Base-by-base conservation (phyloP, 2,888 invertebrate genomes). In the Lasioglossum pauxillum region DNA sequence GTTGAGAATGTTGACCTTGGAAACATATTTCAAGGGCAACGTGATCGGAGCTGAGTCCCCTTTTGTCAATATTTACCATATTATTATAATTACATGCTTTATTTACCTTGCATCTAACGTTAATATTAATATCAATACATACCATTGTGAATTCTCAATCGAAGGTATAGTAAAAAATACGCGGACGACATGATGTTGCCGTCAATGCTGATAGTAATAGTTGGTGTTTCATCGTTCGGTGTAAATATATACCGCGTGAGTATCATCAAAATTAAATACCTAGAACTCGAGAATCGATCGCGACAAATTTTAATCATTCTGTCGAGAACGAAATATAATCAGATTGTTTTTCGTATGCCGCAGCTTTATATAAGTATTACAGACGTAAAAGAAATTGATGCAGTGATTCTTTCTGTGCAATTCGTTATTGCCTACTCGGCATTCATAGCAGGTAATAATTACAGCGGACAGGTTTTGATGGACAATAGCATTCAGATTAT, bases 171-270 rank as follows among this genome's bases (percentile, higher is more conserved):
- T 31, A 64, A 31, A 2, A 64, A 31, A 27, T 64, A 64, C 16
- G 0, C 2, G 27, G 16, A 64, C 14, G 31, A 64, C 16, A 27
- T 64, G 27, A 31, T 64, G 60, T 0, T 64, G 5, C 5, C 60
- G 31, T 31, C 31, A 31, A 0, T 31, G 3, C 1, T 31, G 5
- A 64, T 64, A 7, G 7, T 64, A 27, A 2, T 41, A 16, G 27
- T n/a, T 2, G 44, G 2, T 14, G 5, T 78, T 1, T 5, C 60
- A 0, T 78, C 78, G 27, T 72, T 72, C 27, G 31, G 27, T 38
- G 2, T 76, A 16, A 27, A 23, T 44, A 10, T 78, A 60, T 60
- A 72, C 31, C 72, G 72, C 7, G 78, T 78, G 7, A 78, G 78
- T 72, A 72, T 38, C 27, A 27, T 2, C 2, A 14, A n/a, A 53